phyloP scores from a whole-genome alignment of 2,113 vertebrate species.

The pig (Sus scrofa) region DNA sequence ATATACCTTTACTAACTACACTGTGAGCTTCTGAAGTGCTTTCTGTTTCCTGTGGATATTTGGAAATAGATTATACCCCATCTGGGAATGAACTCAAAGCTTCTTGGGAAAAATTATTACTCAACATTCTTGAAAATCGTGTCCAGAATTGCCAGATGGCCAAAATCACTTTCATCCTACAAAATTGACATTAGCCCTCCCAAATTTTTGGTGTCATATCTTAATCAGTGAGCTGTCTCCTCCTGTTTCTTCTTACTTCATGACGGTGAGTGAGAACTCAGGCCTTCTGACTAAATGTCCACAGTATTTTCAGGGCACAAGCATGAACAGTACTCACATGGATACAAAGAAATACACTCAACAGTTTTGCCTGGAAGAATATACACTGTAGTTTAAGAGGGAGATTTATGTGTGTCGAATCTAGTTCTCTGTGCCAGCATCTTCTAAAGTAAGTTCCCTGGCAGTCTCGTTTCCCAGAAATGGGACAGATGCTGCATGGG shows the following conservation, averaged over 20 bases:
- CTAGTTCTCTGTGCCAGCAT: background rate
- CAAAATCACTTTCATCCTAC: background rate
- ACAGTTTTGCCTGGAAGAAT: background rate
- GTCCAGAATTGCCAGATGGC: background rate
- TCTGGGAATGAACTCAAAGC: constrained; percentile 38
- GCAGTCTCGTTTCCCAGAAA: background rate
- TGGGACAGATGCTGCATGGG: background rate
- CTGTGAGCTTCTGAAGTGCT: background rate
- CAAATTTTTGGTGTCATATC: background rate
- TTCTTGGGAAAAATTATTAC: constrained; percentile 25
- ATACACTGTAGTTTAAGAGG: background rate
- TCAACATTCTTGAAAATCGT: constrained; percentile 42
- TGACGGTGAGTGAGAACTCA: background rate
- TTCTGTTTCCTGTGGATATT: constrained; percentile 43
- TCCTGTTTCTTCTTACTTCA: background rate
- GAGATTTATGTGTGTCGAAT: background rate
- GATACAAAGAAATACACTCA: background rate
- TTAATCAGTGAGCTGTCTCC: background rate
- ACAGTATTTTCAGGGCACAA: background rate
- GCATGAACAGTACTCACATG: rapidly evolving
- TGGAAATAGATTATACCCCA: constrained; percentile 29
- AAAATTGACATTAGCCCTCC: background rate
- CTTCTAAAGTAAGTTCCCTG: background rate
- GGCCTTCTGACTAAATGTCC: background rate
- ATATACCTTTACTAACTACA: background rate